Conservation (phyloP, 2,113 vertebrate species). For the Hucho hucho region DNA sequence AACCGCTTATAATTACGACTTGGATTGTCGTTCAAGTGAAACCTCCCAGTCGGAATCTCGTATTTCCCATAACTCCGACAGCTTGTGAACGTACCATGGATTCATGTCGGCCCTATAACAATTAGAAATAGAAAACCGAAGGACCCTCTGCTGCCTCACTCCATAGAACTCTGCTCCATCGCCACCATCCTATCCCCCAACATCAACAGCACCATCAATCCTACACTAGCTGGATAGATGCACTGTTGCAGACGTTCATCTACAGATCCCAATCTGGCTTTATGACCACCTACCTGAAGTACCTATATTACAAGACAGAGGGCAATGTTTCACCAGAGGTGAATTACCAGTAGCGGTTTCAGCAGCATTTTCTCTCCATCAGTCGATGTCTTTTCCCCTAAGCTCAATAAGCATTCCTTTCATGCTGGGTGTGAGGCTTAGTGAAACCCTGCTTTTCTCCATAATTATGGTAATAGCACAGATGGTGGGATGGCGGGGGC, state of each 20-base stretch:
- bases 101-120: too few species aligned
- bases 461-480: slow-evolving; percentile 75
- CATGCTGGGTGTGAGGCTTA: slow-evolving; percentile 63
- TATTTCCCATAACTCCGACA: too few species aligned
- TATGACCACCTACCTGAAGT: neutral
- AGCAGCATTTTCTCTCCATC: slow-evolving; percentile 7
- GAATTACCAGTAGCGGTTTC: neutral
- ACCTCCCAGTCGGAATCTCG: too few species aligned
- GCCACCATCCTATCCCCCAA: neutral
- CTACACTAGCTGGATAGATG: neutral
- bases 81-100: too few species aligned
- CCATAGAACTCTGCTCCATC: neutral
- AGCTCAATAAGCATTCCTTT: slow-evolving; percentile 65
- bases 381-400: slow-evolving; percentile 16
- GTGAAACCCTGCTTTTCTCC: slow-evolving; percentile 60
- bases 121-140: too few species aligned
- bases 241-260: neutral
- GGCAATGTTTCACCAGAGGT: slow-evolving; percentile 44
- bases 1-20: too few species aligned
- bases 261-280: neutral
- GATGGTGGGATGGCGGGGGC: slow-evolving; percentile 70
- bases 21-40: too few species aligned
- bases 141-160: neutral
- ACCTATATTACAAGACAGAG: slow-evolving; percentile 28
- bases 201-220: neutral